Base-by-base conservation (phyloP, 1,140 invertebrate genomes). In the Rhyacophila brunnea region DNA sequence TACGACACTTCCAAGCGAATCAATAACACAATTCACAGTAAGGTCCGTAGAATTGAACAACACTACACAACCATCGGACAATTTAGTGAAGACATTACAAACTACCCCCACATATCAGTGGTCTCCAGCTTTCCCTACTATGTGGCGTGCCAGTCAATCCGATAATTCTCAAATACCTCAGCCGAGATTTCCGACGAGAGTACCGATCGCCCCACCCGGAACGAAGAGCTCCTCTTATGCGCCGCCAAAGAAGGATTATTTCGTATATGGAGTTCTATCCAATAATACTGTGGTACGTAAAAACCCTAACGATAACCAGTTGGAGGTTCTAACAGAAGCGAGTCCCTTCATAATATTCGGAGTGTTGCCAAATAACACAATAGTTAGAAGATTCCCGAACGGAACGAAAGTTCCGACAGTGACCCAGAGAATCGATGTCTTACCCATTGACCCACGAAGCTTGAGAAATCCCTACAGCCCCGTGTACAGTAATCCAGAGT, bases 281-380 rank as follows among this genome's bases (percentile, higher is more conserved):
- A 88, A 88, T 70, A 88, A 87, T 71, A 88, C 87, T 42, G 85
- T 88, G 66, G 83, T 88, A 66, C 81, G 85, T 70, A 88, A 88
- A 76, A 79, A 83, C 57, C 85, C 86, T 58, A 84, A 84, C 68
- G 81, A 85, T 67, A 82, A 85, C 68, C 66, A 81, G 65, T 79
- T 85, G 70, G 83, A 83, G 68, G 74, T 82, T 67, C 81, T 85
- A 69, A 85, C 83, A 71, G 79, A 85, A 67, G 79, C 85, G 64
- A 85, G 83, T 66, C 85, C 85, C 53, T 87, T 83, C 70, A 82
- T 87, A 62, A 82, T 88, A 71, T 85, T 87, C 68, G 86, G 86
- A 70, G 81, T 88, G 65, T 83, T 83, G 71, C 85, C 87, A 64
- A 86, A 88, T 77, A 87, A 87, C 69, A 87, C 82, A 69, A 74